Evolutionary conservation across 2,888 invertebrate species (phyloP).

Genomic region (Euzophera pinguis): DNA sequence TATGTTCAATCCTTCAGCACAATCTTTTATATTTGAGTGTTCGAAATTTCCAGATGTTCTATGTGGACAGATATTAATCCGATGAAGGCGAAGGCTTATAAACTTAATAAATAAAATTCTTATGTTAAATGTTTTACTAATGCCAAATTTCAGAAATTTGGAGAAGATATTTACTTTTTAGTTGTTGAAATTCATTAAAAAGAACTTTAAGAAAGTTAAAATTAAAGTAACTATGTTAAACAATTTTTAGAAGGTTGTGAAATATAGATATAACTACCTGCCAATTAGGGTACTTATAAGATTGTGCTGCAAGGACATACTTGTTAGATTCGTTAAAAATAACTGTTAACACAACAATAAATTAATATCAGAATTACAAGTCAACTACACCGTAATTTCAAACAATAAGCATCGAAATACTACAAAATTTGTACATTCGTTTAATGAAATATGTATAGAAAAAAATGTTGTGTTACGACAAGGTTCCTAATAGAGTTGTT

Average conservation of each 20-base stretch:
- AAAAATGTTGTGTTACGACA: neutral
- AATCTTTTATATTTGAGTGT: neutral
- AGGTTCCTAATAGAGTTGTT: neutral
- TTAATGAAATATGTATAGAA: no score
- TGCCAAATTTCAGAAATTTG: no score
- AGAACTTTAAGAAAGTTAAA: no score
- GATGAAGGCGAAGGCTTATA: no score
- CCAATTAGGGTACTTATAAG: neutral
- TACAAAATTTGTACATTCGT: no score
- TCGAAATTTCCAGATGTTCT: no score
- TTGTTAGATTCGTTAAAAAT: neutral
- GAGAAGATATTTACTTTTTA: no score
- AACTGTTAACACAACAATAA: slow-evolving; percentile 1
- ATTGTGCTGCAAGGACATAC: slow-evolving; percentile 9
- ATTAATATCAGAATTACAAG: neutral
- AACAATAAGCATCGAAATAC: neutral
- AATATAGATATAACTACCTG: neutral
- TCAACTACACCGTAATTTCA: slow-evolving; percentile 2
- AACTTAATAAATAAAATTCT: no score
- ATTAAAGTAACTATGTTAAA: neutral
- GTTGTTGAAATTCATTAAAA: no score
- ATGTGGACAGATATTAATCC: no score
- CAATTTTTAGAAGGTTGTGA: neutral
- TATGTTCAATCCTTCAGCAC: neutral
- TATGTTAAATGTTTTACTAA: no score